Evolutionary conservation across 2,113 vertebrate genomes (phyloP).

Genomic region (Cryptotis parvus): DNA sequence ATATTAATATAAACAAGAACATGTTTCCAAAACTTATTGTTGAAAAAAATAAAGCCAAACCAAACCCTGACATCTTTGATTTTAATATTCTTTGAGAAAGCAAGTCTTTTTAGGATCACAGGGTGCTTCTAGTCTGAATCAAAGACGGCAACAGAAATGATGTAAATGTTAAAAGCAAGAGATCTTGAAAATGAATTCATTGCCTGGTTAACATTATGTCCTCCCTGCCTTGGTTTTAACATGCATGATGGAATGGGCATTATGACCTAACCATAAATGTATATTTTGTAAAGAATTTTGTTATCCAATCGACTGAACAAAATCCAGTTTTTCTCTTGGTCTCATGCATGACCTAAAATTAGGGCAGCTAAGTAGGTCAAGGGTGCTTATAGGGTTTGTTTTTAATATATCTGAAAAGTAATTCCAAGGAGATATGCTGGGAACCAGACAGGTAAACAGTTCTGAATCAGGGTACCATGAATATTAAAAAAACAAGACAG

Average conservation of each 20-base stretch:
- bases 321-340: background rate
- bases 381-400: background rate
- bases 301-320: background rate
- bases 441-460: too few relatives aligned
- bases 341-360: background rate
- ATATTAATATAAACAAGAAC: background rate
- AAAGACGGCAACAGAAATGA: background rate
- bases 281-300: background rate
- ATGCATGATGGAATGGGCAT: background rate
- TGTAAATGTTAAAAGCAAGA: background rate
- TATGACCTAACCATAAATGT: background rate
- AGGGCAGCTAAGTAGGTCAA: background rate
- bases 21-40: background rate
- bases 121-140: background rate
- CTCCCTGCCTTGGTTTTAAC: background rate
- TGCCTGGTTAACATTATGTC: background rate
- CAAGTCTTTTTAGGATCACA: background rate
- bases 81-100: background rate
- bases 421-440: background rate
- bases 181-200: fast-evolving
- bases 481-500: too few relatives aligned
- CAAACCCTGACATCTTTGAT: background rate
- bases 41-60: background rate
- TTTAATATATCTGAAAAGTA: conserved; percentile 24
- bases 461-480: too few relatives aligned